phyloP scores from a whole-genome alignment of 2,888 invertebrate species.

The Coelinius sp. region DNA sequence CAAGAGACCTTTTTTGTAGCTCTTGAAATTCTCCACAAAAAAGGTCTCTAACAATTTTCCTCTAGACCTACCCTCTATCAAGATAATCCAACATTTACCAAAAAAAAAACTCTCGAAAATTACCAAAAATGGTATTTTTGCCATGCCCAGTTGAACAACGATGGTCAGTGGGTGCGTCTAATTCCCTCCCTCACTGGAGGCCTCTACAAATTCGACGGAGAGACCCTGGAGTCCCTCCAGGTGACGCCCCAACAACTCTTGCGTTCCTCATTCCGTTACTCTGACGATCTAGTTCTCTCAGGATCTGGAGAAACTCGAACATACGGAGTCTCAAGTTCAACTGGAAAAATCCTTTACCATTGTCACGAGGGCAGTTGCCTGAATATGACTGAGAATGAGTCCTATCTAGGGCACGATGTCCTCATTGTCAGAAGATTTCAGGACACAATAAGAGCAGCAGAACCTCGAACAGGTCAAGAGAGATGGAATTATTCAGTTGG shows the following conservation, averaged over 20 bases:
- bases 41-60: no score
- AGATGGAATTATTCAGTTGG: constrained; percentile 98
- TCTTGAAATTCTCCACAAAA: not conserved
- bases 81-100: not conserved
- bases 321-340: constrained; percentile 80
- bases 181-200: constrained; percentile 95
- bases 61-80: no score
- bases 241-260: constrained; percentile 89
- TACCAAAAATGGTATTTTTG: no score
- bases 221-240: constrained; percentile 88
- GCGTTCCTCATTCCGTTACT: constrained; percentile 88
- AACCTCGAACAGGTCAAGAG: constrained; percentile 88
- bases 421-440: constrained; percentile 86
- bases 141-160: constrained; percentile 80
- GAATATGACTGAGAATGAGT: constrained; percentile 76
- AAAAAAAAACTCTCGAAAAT: no score
- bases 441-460: constrained; percentile 91
- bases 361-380: constrained; percentile 83
- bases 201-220: constrained; percentile 92
- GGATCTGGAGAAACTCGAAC: constrained; percentile 91
- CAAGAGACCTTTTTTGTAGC: no score
- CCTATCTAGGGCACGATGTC: constrained; percentile 71
- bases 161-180: constrained; percentile 88
- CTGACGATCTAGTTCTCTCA: constrained; percentile 87
- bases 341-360: constrained; percentile 83